Evolutionary conservation across 2,113 vertebrate species (phyloP).

Genomic region (Aleadryas rufinucha): DNA sequence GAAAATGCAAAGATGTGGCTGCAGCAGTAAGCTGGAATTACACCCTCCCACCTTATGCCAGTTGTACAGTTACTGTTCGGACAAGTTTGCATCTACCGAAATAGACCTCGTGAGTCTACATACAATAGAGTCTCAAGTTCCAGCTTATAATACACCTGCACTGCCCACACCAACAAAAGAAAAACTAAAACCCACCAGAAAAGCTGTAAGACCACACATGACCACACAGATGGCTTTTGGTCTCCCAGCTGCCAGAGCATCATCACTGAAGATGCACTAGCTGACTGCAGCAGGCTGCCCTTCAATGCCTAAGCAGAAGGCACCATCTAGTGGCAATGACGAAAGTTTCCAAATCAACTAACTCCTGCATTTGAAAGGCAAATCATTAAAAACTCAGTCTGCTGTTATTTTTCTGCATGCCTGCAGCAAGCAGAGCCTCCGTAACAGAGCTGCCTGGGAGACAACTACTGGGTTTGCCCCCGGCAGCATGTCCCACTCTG

Average conservation of each 20-base stretch:
- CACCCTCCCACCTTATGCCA: background rate
- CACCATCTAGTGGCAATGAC: conserved; percentile 36
- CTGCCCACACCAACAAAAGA: background rate
- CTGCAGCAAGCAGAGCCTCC: background rate
- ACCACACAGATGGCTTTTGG: background rate
- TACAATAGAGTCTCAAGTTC: background rate
- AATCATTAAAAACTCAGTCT: background rate
- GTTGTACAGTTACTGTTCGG: background rate
- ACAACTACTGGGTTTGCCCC: background rate
- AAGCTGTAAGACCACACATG: background rate
- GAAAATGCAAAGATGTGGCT: background rate
- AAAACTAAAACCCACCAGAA: background rate
- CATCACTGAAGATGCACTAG: rapidly evolving
- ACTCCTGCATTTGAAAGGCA: background rate
- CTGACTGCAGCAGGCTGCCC: background rate
- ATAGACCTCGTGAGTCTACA: rapidly evolving
- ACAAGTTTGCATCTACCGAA: background rate
- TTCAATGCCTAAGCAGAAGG: background rate
- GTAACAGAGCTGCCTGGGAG: background rate
- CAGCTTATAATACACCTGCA: background rate
- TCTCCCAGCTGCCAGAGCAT: background rate
- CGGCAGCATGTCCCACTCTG: rapidly evolving
- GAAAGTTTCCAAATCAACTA: background rate
- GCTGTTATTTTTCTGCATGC: background rate
- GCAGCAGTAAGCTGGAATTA: background rate